phyloP scores from a whole-genome alignment of 2,888 invertebrate species.

The Scaptomyza tumidula region DNA sequence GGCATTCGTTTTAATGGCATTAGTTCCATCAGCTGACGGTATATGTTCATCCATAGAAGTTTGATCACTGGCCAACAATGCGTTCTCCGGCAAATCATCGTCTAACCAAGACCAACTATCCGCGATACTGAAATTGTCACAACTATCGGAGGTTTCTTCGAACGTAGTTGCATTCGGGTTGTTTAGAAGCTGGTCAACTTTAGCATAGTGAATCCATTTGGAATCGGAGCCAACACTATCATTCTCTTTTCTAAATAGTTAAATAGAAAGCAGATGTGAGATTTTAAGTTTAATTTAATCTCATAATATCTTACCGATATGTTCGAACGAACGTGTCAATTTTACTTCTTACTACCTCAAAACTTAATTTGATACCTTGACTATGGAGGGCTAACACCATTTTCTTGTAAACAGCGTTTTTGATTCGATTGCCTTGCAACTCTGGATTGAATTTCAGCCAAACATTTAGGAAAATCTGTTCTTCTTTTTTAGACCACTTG shows the following conservation, averaged over 20 bases:
- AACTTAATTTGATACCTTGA: constrained; percentile 16
- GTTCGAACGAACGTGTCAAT: constrained; percentile 38
- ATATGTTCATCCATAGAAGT: not conserved
- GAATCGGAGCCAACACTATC: not conserved
- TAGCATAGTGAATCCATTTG: constrained; percentile 43
- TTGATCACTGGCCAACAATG: not conserved
- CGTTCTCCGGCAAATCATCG: not conserved
- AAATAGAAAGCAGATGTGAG: not conserved
- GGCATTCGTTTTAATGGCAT: not conserved
- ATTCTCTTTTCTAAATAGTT: constrained; percentile 19
- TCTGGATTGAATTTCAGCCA: constrained; percentile 36
- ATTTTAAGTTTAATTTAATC: too few species aligned
- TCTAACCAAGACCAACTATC: constrained; percentile 13
- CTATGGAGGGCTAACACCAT: constrained; percentile 35
- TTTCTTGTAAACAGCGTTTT: constrained; percentile 18
- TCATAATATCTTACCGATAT: constrained; percentile 34
- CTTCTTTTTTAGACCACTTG: constrained; percentile 40
- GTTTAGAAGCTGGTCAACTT: constrained; percentile 24
- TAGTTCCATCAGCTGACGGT: not conserved
- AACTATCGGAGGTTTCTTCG: not conserved
- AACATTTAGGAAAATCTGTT: constrained; percentile 38
- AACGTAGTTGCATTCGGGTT: constrained; percentile 2
- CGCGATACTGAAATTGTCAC: constrained; percentile 1
- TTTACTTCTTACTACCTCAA: constrained; percentile 36
- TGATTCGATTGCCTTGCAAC: constrained; percentile 10